Conservation (phyloP, 2,797 vertebrate species). For the Acropternis orthonyx region DNA sequence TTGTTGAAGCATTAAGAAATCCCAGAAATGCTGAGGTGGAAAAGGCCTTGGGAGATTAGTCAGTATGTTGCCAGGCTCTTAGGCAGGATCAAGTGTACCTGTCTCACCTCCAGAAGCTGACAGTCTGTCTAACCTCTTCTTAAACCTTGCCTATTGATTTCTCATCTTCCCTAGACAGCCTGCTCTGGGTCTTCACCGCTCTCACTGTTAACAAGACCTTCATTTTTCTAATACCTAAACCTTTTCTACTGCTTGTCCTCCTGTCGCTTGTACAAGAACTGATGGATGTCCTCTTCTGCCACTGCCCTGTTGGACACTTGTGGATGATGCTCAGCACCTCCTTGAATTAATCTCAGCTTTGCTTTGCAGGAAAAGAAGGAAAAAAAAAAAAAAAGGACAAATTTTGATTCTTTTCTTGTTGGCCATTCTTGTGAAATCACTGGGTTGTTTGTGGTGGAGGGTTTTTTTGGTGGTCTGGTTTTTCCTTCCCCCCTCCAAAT, state of each 20-base stretch:
- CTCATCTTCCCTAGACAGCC: slow-evolving; percentile 41
- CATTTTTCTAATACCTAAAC: slow-evolving; percentile 52
- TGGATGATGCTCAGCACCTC: background rate
- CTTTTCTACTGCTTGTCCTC: background rate
- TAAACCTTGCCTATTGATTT: slow-evolving; percentile 57
- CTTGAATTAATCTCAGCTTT: background rate
- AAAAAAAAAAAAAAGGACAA: background rate
- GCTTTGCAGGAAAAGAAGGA: background rate
- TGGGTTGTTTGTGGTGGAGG: background rate
- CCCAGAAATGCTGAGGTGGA: slow-evolving; percentile 11
- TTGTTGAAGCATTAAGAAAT: background rate
- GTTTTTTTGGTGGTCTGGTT: background rate
- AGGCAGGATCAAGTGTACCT: slow-evolving; percentile 1
- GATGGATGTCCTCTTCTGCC: background rate
- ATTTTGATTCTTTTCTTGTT: background rate
- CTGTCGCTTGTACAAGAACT: background rate
- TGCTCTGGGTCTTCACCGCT: slow-evolving; percentile 15
- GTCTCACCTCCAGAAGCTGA: slow-evolving; percentile 32
- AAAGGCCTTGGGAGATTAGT: background rate
- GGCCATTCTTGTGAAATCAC: background rate
- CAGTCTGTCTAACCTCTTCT: slow-evolving; percentile 43
- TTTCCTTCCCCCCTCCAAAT: background rate
- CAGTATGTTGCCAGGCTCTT: background rate
- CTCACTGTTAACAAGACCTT: slow-evolving; percentile 21
- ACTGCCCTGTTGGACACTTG: background rate